Evolutionary conservation across 2,113 vertebrate genomes (phyloP), one percentile per base, ranked within the genome.

Genomic region (Cynopterus brachyotis): DNA sequence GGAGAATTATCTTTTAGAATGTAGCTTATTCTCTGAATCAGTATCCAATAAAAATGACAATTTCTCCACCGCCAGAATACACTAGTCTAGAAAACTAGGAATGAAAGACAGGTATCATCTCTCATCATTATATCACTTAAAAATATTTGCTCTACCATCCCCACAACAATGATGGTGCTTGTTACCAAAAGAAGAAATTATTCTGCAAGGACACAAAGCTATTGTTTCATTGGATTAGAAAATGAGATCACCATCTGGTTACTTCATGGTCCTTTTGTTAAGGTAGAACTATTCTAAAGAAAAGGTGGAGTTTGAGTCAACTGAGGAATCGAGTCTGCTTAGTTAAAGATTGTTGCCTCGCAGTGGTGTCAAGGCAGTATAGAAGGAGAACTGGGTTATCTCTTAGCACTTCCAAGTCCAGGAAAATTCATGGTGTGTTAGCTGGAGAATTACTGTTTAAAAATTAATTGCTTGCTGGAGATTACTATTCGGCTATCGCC

Each of bases 21-120:
- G 72, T 70, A 40, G 62, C 35, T 91, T 79, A 85, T 70, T 79
- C 20, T 91, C 82, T 91, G 81, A 91, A 64, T 55, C 57, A 73
- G 7, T 73, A 47, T 13, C 70, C 89, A 72, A 55, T 91, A 72
- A 72, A 91, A 80, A 42, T 32, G 55, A 64, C 80, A 57, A 72
- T 42, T 91, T 45, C 78, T 22, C 62, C 47, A 79, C 45, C 70
- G 28, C 50, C 62, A 62, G 42, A 72, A 79, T 80, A 85, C 55
- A 55, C 24, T 72, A 16, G 79, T 78, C 87, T 78, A 15, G 45
- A 55, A 91, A 80, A 45, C 24, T 55, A 45, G 47, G 55, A 86
- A 73, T 7, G 17, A 62, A 87, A 86, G 9, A 66, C 80, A 19
- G 30, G 9, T 53, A n/a, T 79, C 66, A 91, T 17, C 64, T 72